Base-by-base conservation (phyloP, 2,113 vertebrate genomes). In the Syngnathus typhle region DNA sequence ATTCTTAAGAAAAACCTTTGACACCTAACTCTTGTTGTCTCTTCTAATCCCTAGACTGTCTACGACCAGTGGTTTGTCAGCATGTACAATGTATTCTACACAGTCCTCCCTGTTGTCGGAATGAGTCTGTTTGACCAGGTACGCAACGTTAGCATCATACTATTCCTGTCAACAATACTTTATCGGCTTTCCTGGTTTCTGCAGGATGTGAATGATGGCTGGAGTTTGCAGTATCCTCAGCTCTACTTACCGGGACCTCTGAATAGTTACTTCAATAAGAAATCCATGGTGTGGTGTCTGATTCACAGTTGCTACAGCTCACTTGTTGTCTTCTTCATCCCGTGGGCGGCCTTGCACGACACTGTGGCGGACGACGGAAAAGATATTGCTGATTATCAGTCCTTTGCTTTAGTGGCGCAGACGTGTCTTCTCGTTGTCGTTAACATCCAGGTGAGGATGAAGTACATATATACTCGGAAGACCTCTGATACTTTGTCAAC, bases 111-210 rank as follows among this genome's bases (percentile, higher is more conserved):
- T 0, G 90, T 98, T 69, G 89, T 99, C 11, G 93, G 91, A 73
- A 82, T 98, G 89, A 95, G 95, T 82, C 90, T 98, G 27, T 98
- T 99, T 68, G 95, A 98, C 79, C 95, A 98, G 94, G 96, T 99
- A 89, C 41, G 37, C 7, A 60, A 18, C 11, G 27, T 23, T 27
- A 11, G 21, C 51, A 49, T 64, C 13, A 9, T 21, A 32, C 3
- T 32, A 32, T 32, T 32, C 27, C 27, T 3, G 27, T 3, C 27
- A 32, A 32, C 27, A 32, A 32, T 32, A 32, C 2, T 32, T 32
- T 32, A 32, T 32, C 3, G 27, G 27, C 27, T 32, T 32, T 32
- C 27, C 27, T 32, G 27, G 13, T 55, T 59, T 69, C 19, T 71
- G 39, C 80, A 99, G 96, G 97, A 98, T 39, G 93, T 98, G 70